Evolutionary conservation across 2,113 vertebrate genomes (phyloP).

Genomic region (Scortum barcoo): DNA sequence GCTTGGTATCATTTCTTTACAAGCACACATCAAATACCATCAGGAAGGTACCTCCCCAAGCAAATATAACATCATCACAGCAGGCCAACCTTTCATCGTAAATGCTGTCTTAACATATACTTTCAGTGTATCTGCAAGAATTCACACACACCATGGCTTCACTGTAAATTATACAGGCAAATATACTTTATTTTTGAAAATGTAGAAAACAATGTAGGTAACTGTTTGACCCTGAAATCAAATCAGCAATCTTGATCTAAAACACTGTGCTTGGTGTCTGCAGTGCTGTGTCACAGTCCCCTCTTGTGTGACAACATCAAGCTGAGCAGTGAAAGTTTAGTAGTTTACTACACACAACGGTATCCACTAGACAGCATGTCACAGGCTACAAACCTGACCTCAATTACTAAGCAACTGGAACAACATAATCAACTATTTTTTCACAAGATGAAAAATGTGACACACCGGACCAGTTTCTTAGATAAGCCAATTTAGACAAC

Average conservation of each 20-base stretch:
- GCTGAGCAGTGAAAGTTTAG: background rate
- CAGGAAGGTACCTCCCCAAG: background rate
- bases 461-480: background rate
- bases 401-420: slow-evolving; percentile 23
- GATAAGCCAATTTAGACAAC: background rate
- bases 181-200: background rate
- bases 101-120: background rate
- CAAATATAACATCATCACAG: background rate
- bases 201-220: background rate
- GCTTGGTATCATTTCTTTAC: background rate
- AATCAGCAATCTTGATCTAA: background rate
- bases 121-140: background rate
- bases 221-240: background rate
- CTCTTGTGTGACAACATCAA: background rate
- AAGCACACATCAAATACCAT: background rate
- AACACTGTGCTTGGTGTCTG: background rate
- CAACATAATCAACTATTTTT: background rate
- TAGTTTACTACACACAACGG: slow-evolving; percentile 1
- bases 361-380: background rate
- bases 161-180: background rate
- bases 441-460: background rate
- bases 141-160: background rate
- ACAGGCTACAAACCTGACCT: slow-evolving; percentile 25
- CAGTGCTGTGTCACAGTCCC: background rate
- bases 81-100: background rate